These are phyloP conservation scores for Pachyuromys duprasi DNA, from an alignment of 2,797 vertebrate species.

Conservation along the genomic window DNA sequence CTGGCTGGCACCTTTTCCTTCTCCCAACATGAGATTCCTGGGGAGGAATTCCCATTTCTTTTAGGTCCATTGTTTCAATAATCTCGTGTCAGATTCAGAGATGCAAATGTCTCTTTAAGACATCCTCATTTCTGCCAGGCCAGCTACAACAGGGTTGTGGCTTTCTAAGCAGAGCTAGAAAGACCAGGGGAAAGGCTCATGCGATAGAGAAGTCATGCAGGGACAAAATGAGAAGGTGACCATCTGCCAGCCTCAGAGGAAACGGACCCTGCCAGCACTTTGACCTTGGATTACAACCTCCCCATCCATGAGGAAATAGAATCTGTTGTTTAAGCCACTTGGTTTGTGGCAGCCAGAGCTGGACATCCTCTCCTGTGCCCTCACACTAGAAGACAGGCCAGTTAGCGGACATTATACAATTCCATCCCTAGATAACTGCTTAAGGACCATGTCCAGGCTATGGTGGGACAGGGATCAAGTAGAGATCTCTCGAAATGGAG, in stretches of 20 bases:
- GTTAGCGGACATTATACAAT: background rate
- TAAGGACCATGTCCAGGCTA: background rate
- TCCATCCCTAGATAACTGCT: background rate
- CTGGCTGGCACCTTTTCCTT: background rate
- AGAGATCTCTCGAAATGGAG: background rate
- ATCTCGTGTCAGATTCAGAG: background rate
- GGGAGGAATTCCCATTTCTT: background rate
- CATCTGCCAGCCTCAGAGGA: background rate
- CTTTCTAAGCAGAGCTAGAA: background rate
- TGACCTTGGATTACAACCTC: background rate
- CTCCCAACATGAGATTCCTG: no score
- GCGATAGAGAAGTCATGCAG: background rate
- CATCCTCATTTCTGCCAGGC: background rate
- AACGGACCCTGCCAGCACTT: background rate
- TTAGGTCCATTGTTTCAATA: background rate
- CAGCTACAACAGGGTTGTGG: background rate
- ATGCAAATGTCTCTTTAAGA: background rate
- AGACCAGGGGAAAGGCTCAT: fast-evolving
- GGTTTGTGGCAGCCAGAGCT: background rate
- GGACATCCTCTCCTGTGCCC: background rate
- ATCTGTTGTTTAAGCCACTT: background rate
- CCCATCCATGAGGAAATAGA: background rate
- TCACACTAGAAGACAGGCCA: background rate
- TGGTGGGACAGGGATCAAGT: background rate
- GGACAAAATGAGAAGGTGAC: background rate